Evolutionary conservation across 2,113 vertebrate genomes (phyloP), one percentile per base, ranked within the genome.

Genomic region (Rhinogobius similis): DNA sequence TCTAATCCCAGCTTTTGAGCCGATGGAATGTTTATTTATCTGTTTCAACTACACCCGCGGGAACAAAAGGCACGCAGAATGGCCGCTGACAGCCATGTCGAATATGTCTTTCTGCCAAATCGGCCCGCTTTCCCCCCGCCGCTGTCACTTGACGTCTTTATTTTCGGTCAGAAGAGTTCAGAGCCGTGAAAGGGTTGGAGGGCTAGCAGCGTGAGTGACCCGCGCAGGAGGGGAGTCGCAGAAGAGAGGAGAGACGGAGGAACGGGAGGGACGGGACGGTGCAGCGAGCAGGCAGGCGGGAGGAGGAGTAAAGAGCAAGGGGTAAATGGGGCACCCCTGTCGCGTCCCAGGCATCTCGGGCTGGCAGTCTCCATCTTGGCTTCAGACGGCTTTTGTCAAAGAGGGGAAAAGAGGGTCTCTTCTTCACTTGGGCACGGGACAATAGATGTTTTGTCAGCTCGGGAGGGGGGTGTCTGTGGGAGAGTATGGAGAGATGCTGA

Each of bases 91-190:
- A 99, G 94, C 95, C 96, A 94, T 97, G 96, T 94, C 96, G 95
- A 98, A 98, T 96, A 98, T 97, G 95, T 97, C 96, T 96, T 96
- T 96, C 95, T 94, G 94, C 93, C 90, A 93, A 88, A 91, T 94
- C 94, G 94, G 91, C 89, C 93, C 94, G 93, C 89, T 91, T 93
- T 91, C 88, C 90, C n/a, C 85, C 90, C 94, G 52, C 82, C 86
- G 88, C 90, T 91, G 90, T 92, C 92, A 94, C 95, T 97, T 97
- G 97, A 98, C 95, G 96, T 97, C 96, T 99, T 98, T 96, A 98
- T 99, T 93, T 88, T 88, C 93, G 87, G 93, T 94, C 94, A 94
- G 95, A 41, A 95, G 94, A 94, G 95, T 90, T 92, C 82, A 73
- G 76, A 78, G 7, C 84, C 90, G 90, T 97, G 96, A 97, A 97